Evolutionary conservation across 2,888 invertebrate species (phyloP).

Genomic region (Julus scanicus): DNA sequence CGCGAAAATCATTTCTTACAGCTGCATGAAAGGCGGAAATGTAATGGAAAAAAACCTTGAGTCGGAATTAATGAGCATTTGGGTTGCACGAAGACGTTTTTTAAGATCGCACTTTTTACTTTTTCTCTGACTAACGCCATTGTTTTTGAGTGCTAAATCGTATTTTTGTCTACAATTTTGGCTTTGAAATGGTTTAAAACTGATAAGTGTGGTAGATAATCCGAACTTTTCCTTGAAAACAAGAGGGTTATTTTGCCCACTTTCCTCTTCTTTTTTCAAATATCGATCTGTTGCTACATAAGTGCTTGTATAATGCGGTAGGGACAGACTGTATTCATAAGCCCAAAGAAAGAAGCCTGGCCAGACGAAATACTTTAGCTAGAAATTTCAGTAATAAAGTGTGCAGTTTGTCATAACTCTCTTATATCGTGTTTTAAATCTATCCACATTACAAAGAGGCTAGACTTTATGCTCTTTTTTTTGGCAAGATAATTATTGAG

Average conservation of each 20-base stretch:
- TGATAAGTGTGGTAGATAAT: constrained; percentile 27
- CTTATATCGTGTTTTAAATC: background rate
- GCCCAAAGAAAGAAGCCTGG: background rate
- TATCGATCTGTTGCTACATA: constrained; percentile 1
- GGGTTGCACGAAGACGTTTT: background rate
- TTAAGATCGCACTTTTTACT: constrained; percentile 4
- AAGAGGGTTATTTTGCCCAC: background rate
- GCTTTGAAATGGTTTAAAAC: constrained; percentile 35
- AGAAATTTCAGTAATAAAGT: background rate
- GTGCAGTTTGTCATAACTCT: background rate
- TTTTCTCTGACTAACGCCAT: background rate
- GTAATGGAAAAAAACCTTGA: constrained; percentile 38
- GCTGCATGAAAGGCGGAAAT: constrained; percentile 29
- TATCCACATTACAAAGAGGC: background rate
- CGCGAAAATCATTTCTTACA: constrained; percentile 42
- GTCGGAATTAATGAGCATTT: constrained; percentile 39
- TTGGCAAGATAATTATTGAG: background rate
- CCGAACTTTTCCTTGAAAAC: background rate
- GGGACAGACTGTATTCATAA: background rate
- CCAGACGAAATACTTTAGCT: constrained; percentile 22
- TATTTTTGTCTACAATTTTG: background rate
- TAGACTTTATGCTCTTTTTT: background rate
- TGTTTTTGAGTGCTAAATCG: constrained; percentile 30
- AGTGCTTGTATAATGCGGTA: constrained; percentile 4
- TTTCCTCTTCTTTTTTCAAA: background rate